A percentile compares a stretch with the other conserved stretches of the same genome.
These are phyloP conservation scores for Prochilodus magdalenae DNA, from an alignment of 2,113 vertebrate genomes.

Conservation along the genomic window DNA sequence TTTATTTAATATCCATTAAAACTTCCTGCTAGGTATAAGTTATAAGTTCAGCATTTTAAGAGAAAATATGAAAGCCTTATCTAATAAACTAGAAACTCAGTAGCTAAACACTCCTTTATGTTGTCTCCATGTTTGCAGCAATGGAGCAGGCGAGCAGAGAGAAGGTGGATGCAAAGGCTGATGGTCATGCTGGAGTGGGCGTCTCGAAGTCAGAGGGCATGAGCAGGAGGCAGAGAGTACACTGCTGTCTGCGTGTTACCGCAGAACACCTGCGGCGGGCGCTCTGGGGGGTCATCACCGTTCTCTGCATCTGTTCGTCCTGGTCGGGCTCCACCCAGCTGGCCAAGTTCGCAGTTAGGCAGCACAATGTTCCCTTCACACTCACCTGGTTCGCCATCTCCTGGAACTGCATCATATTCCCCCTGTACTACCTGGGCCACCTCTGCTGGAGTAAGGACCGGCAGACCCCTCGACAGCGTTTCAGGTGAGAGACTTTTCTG, in stretches of 20 bases:
- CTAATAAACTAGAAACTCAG: background rate
- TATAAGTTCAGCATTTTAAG: no score
- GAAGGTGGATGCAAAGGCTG: conserved; percentile 71
- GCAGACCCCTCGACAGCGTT: conserved; percentile 80
- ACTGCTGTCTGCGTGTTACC: conserved; percentile 72
- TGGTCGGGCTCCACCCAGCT: conserved; percentile 85
- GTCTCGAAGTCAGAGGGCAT: conserved; percentile 55
- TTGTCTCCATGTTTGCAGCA: conserved; percentile 66
- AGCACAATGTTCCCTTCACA: conserved; percentile 82
- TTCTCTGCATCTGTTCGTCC: conserved; percentile 79
- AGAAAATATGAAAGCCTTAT: no score
- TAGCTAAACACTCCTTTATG: conserved; percentile 7
- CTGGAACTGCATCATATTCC: conserved; percentile 88
- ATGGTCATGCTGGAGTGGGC: conserved; percentile 71
- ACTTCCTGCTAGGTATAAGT: no score
- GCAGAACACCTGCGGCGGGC: conserved; percentile 68
- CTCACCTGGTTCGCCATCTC: conserved; percentile 87
- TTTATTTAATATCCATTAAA: no score
- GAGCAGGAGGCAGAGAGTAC: conserved; percentile 60
- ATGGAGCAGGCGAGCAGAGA: conserved; percentile 78
- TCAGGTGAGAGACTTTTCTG: conserved; percentile 72
- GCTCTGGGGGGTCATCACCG: conserved; percentile 80
- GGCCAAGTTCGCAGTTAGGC: conserved; percentile 82
- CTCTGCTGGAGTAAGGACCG: conserved; percentile 81
- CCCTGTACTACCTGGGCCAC: conserved; percentile 83